phyloP scores from a whole-genome alignment of 2,888 invertebrate genomes.

The Yponomeuta sedellus region DNA sequence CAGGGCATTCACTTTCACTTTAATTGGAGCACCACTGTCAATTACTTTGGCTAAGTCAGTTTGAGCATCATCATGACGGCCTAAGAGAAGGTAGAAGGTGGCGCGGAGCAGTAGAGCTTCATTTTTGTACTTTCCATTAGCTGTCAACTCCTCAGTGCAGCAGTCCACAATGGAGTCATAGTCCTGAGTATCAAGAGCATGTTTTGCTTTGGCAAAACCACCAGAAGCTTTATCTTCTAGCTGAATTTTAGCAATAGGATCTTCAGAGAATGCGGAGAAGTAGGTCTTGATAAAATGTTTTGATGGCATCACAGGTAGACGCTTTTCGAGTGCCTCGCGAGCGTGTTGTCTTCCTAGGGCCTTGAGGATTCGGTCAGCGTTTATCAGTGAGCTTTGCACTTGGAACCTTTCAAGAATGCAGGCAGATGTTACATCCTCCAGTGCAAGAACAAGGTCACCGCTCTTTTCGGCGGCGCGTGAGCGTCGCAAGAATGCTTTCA shows the following conservation, averaged over 20 bases:
- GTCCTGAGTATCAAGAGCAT: constrained; percentile 81
- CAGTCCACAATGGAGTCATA: constrained; percentile 87
- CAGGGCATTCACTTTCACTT: constrained; percentile 87
- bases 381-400: constrained; percentile 85
- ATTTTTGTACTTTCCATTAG: constrained; percentile 78
- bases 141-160: constrained; percentile 86
- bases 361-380: constrained; percentile 93
- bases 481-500: constrained; percentile 90
- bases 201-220: constrained; percentile 84
- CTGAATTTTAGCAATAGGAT: constrained; percentile 82
- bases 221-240: constrained; percentile 58
- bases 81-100: constrained; percentile 88
- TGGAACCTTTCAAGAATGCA: constrained; percentile 93
- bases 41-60: constrained; percentile 84
- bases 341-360: constrained; percentile 86
- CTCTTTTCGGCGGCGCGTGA: constrained; percentile 89
- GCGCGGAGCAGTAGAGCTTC: constrained; percentile 88
- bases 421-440: constrained; percentile 95
- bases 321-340: constrained; percentile 81
- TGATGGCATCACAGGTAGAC: constrained; percentile 87
- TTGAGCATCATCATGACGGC: constrained; percentile 83
- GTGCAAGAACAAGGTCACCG: constrained; percentile 85
- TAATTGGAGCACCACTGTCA: constrained; percentile 77
- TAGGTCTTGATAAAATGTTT: constrained; percentile 91
- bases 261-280: constrained; percentile 90